Evolutionary conservation across 2,797 vertebrate genomes (phyloP).

Genomic region (Potorous gilbertii): DNA sequence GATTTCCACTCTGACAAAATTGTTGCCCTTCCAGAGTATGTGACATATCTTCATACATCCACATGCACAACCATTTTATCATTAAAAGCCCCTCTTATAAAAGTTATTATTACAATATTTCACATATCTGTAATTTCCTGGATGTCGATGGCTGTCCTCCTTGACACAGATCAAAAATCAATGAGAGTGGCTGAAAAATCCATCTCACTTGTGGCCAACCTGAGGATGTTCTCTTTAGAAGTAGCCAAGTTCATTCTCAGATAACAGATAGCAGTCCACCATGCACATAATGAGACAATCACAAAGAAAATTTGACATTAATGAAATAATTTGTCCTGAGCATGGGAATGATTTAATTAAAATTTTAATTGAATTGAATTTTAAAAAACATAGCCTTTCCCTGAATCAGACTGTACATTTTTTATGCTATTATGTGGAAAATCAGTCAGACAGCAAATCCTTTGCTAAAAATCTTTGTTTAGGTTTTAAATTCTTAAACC

Average conservation of each 20-base stretch:
- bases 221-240: background rate
- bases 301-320: conserved; percentile 29
- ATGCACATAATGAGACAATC: conserved; percentile 29
- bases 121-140: background rate
- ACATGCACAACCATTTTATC: background rate
- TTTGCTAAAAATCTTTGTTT: conserved; percentile 40
- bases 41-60: background rate
- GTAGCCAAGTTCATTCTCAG: background rate
- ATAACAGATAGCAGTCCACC: background rate
- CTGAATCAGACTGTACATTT: conserved; percentile 33
- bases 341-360: background rate
- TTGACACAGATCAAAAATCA: background rate
- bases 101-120: background rate
- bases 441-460: conserved; percentile 27
- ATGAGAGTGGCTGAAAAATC: background rate
- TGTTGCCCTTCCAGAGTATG: background rate
- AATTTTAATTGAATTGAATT: background rate
- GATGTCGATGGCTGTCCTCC: background rate
- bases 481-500: conserved; percentile 49
- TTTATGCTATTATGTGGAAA: conserved; percentile 38
- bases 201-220: background rate
- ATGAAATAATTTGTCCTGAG: background rate
- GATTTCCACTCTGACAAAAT: background rate
- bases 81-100: background rate
- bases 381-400: conserved; percentile 8